Conservation (phyloP, 1,140 invertebrate species). For the Zaprionus tsacasi region DNA sequence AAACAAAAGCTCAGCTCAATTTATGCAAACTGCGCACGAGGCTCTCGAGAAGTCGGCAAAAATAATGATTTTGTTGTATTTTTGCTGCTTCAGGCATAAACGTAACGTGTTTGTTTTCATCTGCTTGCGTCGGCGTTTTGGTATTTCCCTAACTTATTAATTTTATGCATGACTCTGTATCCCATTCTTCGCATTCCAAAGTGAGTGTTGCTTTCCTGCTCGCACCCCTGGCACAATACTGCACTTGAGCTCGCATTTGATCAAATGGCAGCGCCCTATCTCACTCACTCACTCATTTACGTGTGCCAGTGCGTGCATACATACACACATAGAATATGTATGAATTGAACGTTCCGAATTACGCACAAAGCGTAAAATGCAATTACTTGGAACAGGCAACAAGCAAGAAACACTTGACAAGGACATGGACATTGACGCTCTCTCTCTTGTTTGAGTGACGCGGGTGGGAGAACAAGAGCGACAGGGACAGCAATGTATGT, state of each 20-base stretch:
- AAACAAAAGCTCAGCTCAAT: conserved; percentile 48
- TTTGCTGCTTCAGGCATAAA: conserved; percentile 30
- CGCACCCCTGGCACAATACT: conserved; percentile 32
- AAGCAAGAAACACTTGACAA: conserved; percentile 57
- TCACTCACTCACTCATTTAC: background rate
- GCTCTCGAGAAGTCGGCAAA: conserved; percentile 18
- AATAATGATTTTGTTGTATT: conserved; percentile 2
- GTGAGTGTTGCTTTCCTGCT: conserved; percentile 20
- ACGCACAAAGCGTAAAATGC: conserved; percentile 34
- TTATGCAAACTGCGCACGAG: conserved; percentile 64
- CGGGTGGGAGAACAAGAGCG: conserved; percentile 9
- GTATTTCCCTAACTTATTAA: conserved; percentile 63
- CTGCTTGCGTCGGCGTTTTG: conserved; percentile 71
- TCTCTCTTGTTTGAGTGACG: conserved; percentile 20
- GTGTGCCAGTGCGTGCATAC: background rate
- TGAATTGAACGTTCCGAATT: conserved; percentile 35
- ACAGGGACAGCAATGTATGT: background rate
- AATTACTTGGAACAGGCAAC: conserved; percentile 53
- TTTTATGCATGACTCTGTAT: conserved; percentile 51
- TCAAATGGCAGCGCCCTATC: conserved; percentile 3
- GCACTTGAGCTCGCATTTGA: conserved; percentile 45
- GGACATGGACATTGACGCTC: conserved; percentile 39
- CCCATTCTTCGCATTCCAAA: conserved; percentile 26
- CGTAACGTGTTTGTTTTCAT: conserved; percentile 38
- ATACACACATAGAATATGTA: conserved; percentile 15